phyloP scores from a whole-genome alignment of 2,888 invertebrate genomes.

The Eilema depressum region DNA sequence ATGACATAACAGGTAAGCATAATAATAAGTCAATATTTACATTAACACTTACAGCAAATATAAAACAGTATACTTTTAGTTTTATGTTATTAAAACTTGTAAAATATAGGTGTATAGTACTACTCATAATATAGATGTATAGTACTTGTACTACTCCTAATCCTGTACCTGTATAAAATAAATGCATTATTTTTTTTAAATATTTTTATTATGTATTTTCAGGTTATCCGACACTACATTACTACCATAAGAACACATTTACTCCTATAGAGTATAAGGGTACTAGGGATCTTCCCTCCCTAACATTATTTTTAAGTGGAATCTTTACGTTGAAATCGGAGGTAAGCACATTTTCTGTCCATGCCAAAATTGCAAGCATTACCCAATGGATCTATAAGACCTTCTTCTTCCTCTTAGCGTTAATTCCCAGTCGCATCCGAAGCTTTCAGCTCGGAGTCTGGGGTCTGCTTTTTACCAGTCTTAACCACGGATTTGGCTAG shows the following conservation, averaged over 20 bases:
- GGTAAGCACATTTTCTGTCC: slow-evolving; percentile 65
- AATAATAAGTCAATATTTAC: neutral
- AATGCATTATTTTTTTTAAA: neutral
- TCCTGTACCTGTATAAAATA: neutral
- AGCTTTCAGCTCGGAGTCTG: too few species aligned
- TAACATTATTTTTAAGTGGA: slow-evolving; percentile 92
- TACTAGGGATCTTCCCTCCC: slow-evolving; percentile 91
- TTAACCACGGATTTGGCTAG: too few species aligned
- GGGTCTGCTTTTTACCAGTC: too few species aligned
- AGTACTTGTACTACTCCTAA: too few species aligned
- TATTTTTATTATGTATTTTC: slow-evolving; percentile 51
- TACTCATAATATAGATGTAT: neutral
- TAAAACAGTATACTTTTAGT: neutral
- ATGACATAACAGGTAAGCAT: slow-evolving; percentile 90
- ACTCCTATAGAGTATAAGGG: slow-evolving; percentile 92
- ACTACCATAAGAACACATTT: slow-evolving; percentile 90
- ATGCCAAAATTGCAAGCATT: too few species aligned
- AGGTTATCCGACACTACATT: slow-evolving; percentile 90
- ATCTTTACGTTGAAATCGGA: slow-evolving; percentile 80
- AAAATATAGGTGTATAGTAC: neutral
- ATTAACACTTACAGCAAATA: neutral
- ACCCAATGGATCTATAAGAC: neutral
- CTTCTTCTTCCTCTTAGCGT: too few species aligned
- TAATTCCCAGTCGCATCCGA: too few species aligned
- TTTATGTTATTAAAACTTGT: neutral